Evolutionary conservation across 2,113 vertebrate genomes (phyloP).

Genomic region (Colius striatus): DNA sequence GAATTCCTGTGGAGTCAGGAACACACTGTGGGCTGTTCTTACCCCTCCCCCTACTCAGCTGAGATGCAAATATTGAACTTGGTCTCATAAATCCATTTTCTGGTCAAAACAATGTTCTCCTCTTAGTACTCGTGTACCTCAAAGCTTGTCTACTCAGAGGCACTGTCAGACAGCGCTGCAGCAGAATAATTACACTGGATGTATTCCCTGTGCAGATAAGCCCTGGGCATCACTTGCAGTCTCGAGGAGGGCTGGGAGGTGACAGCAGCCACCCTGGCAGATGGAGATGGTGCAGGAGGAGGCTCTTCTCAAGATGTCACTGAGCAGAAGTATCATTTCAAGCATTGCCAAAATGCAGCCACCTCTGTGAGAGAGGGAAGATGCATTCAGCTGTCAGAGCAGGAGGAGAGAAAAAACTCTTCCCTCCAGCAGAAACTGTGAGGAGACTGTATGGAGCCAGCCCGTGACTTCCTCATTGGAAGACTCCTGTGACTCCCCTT

Average conservation of each 20-base stretch:
- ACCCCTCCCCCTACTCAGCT: not conserved
- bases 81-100: not conserved
- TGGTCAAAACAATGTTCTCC: not conserved
- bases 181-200: rapidly evolving
- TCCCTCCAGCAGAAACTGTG: not conserved
- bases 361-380: not conserved
- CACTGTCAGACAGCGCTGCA: not conserved
- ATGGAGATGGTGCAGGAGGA: not conserved
- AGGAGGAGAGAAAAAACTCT: not conserved
- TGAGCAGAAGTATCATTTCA: not conserved
- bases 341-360: rapidly evolving
- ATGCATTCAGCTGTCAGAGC: not conserved
- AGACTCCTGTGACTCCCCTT: not conserved
- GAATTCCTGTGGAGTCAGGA: not conserved
- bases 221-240: not conserved
- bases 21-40: not conserved
- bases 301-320: not conserved
- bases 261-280: not conserved
- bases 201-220: not conserved
- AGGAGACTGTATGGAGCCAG: not conserved
- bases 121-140: not conserved
- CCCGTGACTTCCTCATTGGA: rapidly evolving
- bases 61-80: not conserved
- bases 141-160: not conserved
- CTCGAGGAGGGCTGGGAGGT: not conserved